Conservation (phyloP, 2,888 invertebrate genomes). For the Rhamphomyia laevipes region DNA sequence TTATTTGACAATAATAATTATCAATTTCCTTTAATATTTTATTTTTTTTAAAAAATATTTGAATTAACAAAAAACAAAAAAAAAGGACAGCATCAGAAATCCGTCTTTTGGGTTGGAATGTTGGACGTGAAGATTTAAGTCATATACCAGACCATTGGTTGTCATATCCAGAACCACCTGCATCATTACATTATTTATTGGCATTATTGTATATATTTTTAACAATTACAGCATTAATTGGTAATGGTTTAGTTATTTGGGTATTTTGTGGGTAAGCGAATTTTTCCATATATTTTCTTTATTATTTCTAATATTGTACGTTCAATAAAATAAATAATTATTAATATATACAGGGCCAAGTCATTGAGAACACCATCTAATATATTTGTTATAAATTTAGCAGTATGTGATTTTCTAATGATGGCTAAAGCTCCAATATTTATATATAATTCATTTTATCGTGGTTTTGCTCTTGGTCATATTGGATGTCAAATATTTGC, state of each 20-base stretch:
- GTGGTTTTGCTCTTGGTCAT: conserved; percentile 62
- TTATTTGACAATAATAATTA: too few species aligned
- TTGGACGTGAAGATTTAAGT: conserved; percentile 61
- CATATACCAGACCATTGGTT: conserved; percentile 77
- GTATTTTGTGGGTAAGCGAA: conserved; percentile 46
- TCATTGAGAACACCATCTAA: conserved; percentile 54
- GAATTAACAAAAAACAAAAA: neutral
- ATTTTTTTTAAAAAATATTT: neutral
- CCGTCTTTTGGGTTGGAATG: conserved; percentile 60
- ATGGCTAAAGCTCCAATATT: conserved; percentile 70
- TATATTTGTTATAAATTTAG: conserved; percentile 70
- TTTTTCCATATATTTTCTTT: neutral
- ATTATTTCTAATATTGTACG: neutral
- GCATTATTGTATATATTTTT: conserved; percentile 67
- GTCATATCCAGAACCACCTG: conserved; percentile 65
- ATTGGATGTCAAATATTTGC: conserved; percentile 67
- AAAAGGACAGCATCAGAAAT: conserved; percentile 25
- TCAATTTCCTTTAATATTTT: too few species aligned
- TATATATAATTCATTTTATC: conserved; percentile 57
- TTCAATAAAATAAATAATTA: neutral
- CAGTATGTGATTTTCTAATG: conserved; percentile 76
- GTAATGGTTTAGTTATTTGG: conserved; percentile 78
- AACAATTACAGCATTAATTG: conserved; percentile 57
- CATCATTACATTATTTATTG: conserved; percentile 66
- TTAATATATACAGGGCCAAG: conserved; percentile 25